Base-by-base conservation (phyloP, 2,888 invertebrate species). In the Rambutsinella grinnellia region DNA sequence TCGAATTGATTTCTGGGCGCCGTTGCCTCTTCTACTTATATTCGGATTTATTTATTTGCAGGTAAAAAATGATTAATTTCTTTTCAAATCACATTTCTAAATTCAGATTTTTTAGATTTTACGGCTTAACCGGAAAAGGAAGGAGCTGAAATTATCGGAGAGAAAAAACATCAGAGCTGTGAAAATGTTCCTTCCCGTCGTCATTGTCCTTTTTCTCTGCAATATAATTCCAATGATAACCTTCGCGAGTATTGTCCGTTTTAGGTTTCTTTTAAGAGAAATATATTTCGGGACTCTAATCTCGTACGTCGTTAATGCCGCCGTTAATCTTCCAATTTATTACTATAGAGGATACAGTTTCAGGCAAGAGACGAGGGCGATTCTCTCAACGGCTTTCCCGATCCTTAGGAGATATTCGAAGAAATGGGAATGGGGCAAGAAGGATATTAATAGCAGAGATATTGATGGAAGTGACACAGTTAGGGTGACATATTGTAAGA, bases 1-100 rank as follows among this genome's bases (percentile, higher is more conserved):
- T 28, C 47, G 56, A 27, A 61, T 74, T 26, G 74, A 74, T 17
- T 67, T 74, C 27, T 74, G 74, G 74, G 44, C 61, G 26, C 74
- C 67, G 3, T 47, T 74, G 19, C 67, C 66, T 3, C 54, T 67
- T 13, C 56, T 74, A 3, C 23, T 74, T 0, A 10, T 67, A 27
- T 65, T 74, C 13, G 46, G 58, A 8, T 19, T 72, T 8, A 28
- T 72, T 21, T 67, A 19, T 28, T 19, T 6, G 2, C 60, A 60
- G 1, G 60, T 62, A 24, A 46, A 27, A 5, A 19, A 28, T 58
- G 15, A 6, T 58, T n/a, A 24, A 28, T 2, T 58, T 27, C n/a
- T 17, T 19, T 10, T n/a, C n/a, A n/a, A n/a, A n/a, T n/a, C n/a
- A 24, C 26, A 19, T 24, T 10, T 54, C 26, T 54, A 2, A 24